Percentiles rank a stretch among this genome's conserved stretches.
Conservation (phyloP, 1,140 invertebrate genomes). For the Araneus ventricosus region DNA sequence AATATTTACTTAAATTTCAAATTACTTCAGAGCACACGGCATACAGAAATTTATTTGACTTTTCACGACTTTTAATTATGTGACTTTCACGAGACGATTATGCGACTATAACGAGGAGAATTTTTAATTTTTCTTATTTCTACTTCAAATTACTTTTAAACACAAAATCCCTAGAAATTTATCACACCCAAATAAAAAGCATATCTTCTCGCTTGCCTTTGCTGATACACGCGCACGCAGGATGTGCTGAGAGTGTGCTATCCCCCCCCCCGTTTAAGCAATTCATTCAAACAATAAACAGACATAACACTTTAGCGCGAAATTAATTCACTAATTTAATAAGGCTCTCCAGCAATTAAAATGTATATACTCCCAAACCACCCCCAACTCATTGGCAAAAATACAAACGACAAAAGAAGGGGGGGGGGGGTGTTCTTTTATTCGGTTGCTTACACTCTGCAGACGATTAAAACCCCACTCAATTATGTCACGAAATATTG, state of each 20-base stretch:
- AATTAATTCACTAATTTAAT: conserved; percentile 7
- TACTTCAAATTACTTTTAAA: not conserved
- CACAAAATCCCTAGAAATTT: not conserved
- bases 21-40: no score
- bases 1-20: no score
- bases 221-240: no score
- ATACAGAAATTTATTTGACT: no score
- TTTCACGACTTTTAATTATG: no score
- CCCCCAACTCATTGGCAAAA: not conserved
- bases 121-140: no score
- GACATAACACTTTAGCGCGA: not conserved
- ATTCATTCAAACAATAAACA: not conserved
- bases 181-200: not conserved
- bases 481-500: conserved; percentile 35
- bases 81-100: no score
- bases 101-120: no score
- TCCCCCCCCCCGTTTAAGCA: not conserved
- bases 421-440: not conserved
- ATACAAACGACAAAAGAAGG: not conserved
- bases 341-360: not conserved
- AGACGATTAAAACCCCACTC: conserved; percentile 27
- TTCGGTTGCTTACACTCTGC: not conserved
- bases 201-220: no score
- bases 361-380: not conserved
- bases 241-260: no score